Evolutionary conservation across 2,797 vertebrate genomes (phyloP), one percentile per base, ranked within the genome.

Genomic region (Malacoctenus gilli): DNA sequence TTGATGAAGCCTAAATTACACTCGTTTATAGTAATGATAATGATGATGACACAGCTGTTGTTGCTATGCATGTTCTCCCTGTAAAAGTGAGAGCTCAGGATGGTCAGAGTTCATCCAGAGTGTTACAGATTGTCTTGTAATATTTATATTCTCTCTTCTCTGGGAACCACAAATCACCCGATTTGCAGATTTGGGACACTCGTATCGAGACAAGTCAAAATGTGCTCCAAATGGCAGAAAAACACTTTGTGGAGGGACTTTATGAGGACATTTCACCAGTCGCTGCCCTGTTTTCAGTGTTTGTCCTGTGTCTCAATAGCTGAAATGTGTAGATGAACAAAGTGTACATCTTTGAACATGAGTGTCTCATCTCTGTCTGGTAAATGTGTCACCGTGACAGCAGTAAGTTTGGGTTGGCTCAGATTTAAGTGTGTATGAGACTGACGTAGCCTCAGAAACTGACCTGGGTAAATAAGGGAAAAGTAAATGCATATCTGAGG

Each of bases 171-270:
- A 39, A 62, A 44, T 11, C 9, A 22, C 50, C 38, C 5, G 12
- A 50, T 54, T 38, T 40, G 11, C 18, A 10, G 4, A 42, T 64
- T 56, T 55, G 1, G 0, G 19, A 74, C 19, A 15, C 23, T 9
- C 39, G n/a, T n/a, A n/a, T n/a, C 18, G 12, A 61, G 30, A 48
- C 39, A 55, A 34, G 32, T 62, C 12, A 54, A 44, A 46, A 50
- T 36, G 9, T 25, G 34, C 51, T 39, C 62, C 43, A 51, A 38
- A 41, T 21, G n/a, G 11, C 13, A 51, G 51, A 12, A 49, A 2
- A 39, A 6, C 14, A 28, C 23, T 19, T 10, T 31, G 18, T n/a
- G 5, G 19, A n/a, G 6, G 9, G 3, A 15, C 15, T 32, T 47
- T 19, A n/a, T n/a, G n/a, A n/a, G n/a, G 36, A 42, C 35, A 35